Percentiles rank a stretch among this genome's conserved stretches.
These are phyloP conservation scores for Drosophila suboccidentalis DNA, from an alignment of 2,888 invertebrate genomes.

Conservation along the genomic window DNA sequence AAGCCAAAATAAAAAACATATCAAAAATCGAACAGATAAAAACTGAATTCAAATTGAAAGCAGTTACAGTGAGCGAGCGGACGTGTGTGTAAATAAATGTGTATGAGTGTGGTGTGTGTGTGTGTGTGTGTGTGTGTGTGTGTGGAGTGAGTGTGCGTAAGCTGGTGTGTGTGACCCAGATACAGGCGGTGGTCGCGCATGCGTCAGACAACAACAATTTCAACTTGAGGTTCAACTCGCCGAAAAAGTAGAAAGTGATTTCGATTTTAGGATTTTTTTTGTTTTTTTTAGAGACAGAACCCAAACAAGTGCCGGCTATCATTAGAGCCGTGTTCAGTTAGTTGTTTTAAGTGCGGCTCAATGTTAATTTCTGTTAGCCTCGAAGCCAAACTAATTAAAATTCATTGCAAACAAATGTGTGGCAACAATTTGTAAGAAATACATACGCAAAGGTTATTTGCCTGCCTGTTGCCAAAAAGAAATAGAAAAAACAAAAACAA, in stretches of 20 bases:
- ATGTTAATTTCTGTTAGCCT: conserved; percentile 66
- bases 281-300: conserved; percentile 43
- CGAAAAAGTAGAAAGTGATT: conserved; percentile 75
- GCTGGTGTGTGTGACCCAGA: conserved; percentile 61
- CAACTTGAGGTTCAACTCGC: conserved; percentile 41
- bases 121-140: neutral
- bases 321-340: neutral
- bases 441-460: conserved; percentile 42
- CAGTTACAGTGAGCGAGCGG: conserved; percentile 31
- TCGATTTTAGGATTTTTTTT: conserved; percentile 16
- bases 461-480: conserved; percentile 44
- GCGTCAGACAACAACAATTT: conserved; percentile 45
- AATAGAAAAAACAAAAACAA: neutral
- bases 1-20: conserved; percentile 49
- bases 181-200: conserved; percentile 61
- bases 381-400: conserved; percentile 70
- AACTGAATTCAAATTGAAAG: conserved; percentile 67
- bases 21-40: conserved; percentile 56
- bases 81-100: neutral
- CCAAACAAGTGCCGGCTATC: conserved; percentile 8
- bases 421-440: conserved; percentile 58
- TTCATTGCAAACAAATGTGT: conserved; percentile 72
- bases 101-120: neutral
- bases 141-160: conserved; percentile 9
- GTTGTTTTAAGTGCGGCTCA: conserved; percentile 44